Base-by-base conservation (phyloP, 53 echinoderm and acorn worm genomes). In the Hippasteria phrygiana region DNA sequence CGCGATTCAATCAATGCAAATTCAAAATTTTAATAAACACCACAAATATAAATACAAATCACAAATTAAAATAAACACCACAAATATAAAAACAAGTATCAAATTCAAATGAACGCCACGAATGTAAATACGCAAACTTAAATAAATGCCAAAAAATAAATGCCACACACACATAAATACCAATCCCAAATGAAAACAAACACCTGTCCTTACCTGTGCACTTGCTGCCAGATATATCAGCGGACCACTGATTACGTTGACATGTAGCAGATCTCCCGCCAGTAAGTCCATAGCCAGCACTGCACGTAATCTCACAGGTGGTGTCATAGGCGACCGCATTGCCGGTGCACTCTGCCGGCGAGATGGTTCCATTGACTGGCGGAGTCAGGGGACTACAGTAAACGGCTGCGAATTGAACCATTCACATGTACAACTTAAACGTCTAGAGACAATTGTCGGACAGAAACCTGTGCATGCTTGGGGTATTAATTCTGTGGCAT, bases 311-410 rank as follows among this genome's bases (percentile, higher is more conserved):
- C 34, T 42, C 50, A 42, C 92, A 92, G 47, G 50, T 75, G 43
- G 53, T 74, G 7, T 62, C 80, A 38, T 69, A 66, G 4, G 26
- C 2, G 29, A 53, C 87, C 1, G 83, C 83, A 40, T 7, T 41
- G 16, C 46, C 67, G n/a, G 59, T 36, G 43, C 94, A 94, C 51
- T 35, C 26, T 6, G 74, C 18, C 41, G 88, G 90, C 1, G 28
- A 45, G 4, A 75, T 36, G 11, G 43, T 72, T 13, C 80, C 88
- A 74, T 74, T 38, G 1, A 34, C 22, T 43, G 87, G 87, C 9
- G 75, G 26, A 53, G 28, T 2, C 29, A 93, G 26, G 3, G 91
- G 74, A 14, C 66, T 70, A 47, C 93, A 93, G 46, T 56, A 87
- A 8, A 91, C 51, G 64, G 70, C 93, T 93, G 70, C 35, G 50